Evolutionary conservation across 2,113 vertebrate species (phyloP).

Genomic region (Sinocyclocheilus anshuiensis): DNA sequence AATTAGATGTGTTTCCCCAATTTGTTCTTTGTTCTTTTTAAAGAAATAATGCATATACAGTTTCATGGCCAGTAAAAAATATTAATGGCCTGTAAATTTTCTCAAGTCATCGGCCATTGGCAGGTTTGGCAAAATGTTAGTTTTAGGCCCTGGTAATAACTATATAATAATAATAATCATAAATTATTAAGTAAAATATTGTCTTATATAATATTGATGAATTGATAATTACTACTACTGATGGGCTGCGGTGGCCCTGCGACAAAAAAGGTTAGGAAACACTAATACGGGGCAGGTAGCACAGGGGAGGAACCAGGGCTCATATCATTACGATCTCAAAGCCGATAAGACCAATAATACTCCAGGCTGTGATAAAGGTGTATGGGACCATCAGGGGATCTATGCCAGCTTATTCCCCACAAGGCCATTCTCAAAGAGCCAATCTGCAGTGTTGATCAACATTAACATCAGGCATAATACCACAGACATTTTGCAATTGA

Average conservation of each 20-base stretch:
- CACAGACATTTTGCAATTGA: conserved; percentile 59
- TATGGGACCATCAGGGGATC: conserved; percentile 40
- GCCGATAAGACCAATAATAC: conserved; percentile 64
- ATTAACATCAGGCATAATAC: conserved; percentile 50
- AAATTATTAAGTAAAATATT: too few relatives aligned
- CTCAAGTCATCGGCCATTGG: too few relatives aligned
- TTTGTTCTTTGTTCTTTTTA: too few relatives aligned
- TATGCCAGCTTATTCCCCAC: conserved; percentile 54
- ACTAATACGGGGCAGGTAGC: conserved; percentile 12
- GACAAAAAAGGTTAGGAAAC: background rate
- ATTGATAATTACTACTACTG: background rate
- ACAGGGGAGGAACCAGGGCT: conserved; percentile 15
- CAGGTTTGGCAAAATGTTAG: too few relatives aligned
- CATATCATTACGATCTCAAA: conserved; percentile 57
- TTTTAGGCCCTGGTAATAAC: too few relatives aligned
- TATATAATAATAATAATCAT: too few relatives aligned
- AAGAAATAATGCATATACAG: too few relatives aligned
- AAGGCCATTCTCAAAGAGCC: conserved; percentile 39
- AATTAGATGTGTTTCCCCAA: too few relatives aligned
- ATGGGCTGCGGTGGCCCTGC: background rate
- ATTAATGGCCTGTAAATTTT: too few relatives aligned
- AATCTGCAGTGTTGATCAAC: conserved; percentile 40
- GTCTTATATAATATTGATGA: too few relatives aligned
- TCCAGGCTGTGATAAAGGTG: conserved; percentile 44
- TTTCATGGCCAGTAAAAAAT: too few relatives aligned